Evolutionary conservation across 2,888 invertebrate genomes (phyloP).

Genomic region (Dysmachus trigonus): DNA sequence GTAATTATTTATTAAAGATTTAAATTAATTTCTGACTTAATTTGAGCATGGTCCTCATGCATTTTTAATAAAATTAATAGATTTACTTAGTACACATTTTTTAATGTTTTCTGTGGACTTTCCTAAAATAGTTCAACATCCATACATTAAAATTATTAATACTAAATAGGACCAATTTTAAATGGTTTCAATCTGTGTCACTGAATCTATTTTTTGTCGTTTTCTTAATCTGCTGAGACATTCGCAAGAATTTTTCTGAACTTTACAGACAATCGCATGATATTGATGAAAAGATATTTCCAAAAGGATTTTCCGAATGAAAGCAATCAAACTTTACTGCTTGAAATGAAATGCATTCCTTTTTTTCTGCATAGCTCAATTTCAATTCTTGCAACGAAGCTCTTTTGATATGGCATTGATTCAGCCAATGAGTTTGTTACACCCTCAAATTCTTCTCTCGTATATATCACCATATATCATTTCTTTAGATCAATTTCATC

Average conservation of each 20-base stretch:
- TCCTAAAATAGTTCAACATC: too few relatives aligned
- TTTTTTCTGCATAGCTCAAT: background rate
- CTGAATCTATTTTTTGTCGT: background rate
- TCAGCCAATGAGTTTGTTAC: background rate
- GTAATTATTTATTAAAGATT: too few relatives aligned
- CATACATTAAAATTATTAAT: too few relatives aligned
- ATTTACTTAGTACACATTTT: too few relatives aligned
- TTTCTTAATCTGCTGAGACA: background rate
- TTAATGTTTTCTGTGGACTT: too few relatives aligned
- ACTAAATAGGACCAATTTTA: too few relatives aligned
- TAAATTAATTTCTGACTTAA: too few relatives aligned
- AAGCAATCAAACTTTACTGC: background rate
- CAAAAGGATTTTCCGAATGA: background rate
- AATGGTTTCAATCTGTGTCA: background rate
- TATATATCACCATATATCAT: background rate
- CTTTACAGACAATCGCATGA: background rate
- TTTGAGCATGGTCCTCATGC: too few relatives aligned
- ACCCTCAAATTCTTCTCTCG: background rate
- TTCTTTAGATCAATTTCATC: background rate
- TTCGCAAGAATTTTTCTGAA: background rate
- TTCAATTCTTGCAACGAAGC: background rate
- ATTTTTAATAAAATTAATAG: too few relatives aligned
- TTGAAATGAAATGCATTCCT: background rate
- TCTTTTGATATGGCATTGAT: background rate
- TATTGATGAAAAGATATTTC: background rate